Base-by-base conservation (phyloP, 2,888 invertebrate genomes). In the Orthonevra nobilis region DNA sequence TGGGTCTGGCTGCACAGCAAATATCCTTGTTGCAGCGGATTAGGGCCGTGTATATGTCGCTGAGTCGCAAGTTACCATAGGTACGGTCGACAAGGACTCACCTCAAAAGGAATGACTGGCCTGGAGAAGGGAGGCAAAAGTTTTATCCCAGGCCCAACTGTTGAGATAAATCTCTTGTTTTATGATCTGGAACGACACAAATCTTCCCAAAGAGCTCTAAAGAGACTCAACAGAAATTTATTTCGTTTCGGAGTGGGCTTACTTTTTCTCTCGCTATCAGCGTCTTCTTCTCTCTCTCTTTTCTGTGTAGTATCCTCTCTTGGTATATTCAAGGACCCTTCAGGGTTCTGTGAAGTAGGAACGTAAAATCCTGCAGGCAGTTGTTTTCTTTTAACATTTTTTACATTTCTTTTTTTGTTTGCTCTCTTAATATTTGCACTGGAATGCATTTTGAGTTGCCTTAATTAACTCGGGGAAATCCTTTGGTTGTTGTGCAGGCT, bases 131-230 rank as follows among this genome's bases (percentile, higher is more conserved):
- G 72, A 17, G 72, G 52, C 30, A 66, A 66, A 79, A 79, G 61
- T 79, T 79, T 54, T 73, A 79, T 79, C 73, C 73, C 60, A 73
- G 20, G 73, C 66, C 66, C 79, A 68, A 79, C 73, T 73, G 66
- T 79, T 81, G 81, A 74, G 63, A 81, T 81, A 81, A 81, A 81
- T 81, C 81, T 81, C 81, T 74, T 69, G 74, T 81, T 81, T 74
- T 81, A 81, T 81, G 81, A 81, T 81, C 81, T 68, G 74, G 81
- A 81, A 81, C 74, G 81, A 74, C 81, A 81, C 81, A 81, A 81
- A 81, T 81, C 81, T 81, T 81, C 74, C 63, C 63, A 63, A 81
- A 81, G 81, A 81, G 74, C 81, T 81, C 81, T 69, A 74, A 74
- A 81, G 79, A 81, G 81, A 81, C 81, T 81, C 68, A 81, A 74